Percentiles rank a stretch among this genome's conserved stretches.
These are phyloP conservation scores for Champsocephalus gunnari DNA, from an alignment of 2,797 vertebrate species.

Conservation along the genomic window DNA sequence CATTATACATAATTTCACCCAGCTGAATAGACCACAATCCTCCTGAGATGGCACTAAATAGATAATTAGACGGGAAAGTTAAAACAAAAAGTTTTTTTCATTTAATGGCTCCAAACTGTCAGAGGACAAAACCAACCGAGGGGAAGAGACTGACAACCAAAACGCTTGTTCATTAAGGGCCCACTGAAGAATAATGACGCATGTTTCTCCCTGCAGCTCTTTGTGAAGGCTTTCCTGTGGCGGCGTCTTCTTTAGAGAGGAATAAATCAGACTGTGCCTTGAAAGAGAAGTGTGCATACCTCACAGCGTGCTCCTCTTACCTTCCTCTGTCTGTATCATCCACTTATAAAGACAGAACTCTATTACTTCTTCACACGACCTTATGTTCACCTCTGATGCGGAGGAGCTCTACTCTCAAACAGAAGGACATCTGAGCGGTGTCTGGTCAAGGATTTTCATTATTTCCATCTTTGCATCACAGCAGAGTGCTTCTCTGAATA, in stretches of 20 bases:
- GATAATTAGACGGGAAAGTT: slow-evolving; percentile 62
- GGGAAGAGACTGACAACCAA: slow-evolving; percentile 44
- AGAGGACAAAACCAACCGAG: slow-evolving; percentile 44
- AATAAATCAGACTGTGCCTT: slow-evolving; percentile 58
- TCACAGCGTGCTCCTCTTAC: slow-evolving; percentile 31
- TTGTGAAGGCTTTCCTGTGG: slow-evolving; percentile 17
- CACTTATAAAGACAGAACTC: slow-evolving; percentile 38
- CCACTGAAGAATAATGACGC: slow-evolving; percentile 53
- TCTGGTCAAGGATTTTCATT: slow-evolving; percentile 30
- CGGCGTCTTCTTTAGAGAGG: slow-evolving; percentile 26
- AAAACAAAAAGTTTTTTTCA: slow-evolving; percentile 52
- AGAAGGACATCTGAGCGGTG: slow-evolving; percentile 11
- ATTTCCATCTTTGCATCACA: slow-evolving; percentile 19
- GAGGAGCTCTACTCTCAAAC: slow-evolving; percentile 37
- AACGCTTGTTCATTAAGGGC: slow-evolving; percentile 63
- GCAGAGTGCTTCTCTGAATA: slow-evolving; percentile 22
- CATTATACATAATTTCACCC: slow-evolving; percentile 42
- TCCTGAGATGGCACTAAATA: slow-evolving; percentile 49
- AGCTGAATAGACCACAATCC: slow-evolving; percentile 40
- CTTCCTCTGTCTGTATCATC: slow-evolving; percentile 8
- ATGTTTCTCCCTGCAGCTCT: slow-evolving; percentile 35
- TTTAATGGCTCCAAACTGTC: slow-evolving; percentile 54
- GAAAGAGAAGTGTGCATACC: slow-evolving; percentile 30
- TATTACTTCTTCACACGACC: slow-evolving; percentile 29
- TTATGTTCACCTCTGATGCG: slow-evolving; percentile 46